Evolutionary conservation across 2,797 vertebrate genomes (phyloP).

Genomic region (Rhynchotus rufescens): DNA sequence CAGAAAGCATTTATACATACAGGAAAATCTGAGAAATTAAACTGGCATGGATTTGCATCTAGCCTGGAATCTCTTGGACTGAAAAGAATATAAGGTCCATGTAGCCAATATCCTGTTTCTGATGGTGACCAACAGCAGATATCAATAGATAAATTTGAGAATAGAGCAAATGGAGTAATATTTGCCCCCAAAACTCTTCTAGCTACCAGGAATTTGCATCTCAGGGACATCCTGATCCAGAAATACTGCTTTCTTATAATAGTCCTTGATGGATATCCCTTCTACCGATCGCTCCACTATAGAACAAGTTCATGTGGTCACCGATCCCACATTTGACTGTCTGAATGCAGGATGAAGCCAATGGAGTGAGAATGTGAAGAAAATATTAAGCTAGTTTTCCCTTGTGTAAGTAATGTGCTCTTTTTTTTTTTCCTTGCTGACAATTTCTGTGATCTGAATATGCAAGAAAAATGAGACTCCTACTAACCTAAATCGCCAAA

Average conservation of each 20-base stretch:
- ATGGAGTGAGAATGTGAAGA: background rate
- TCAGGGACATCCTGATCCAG: background rate
- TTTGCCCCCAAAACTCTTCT: background rate
- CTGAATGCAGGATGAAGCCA: background rate
- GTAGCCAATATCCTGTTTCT: background rate
- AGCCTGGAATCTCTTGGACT: background rate
- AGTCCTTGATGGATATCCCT: conserved; percentile 1
- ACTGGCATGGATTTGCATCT: background rate
- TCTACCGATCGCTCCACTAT: background rate
- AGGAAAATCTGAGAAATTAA: background rate
- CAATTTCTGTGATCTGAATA: background rate
- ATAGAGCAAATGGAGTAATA: background rate
- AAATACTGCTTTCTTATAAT: background rate
- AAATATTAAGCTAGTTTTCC: background rate
- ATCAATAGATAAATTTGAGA: background rate
- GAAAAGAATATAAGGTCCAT: background rate
- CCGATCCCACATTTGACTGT: background rate
- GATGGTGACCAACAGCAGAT: background rate
- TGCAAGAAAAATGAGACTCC: background rate
- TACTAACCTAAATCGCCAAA: background rate
- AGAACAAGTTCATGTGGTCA: background rate
- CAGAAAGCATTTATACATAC: background rate
- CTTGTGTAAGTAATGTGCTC: background rate
- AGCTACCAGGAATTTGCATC: conserved; percentile 15
- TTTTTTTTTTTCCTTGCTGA: too few relatives aligned